phyloP scores from a whole-genome alignment of 2,797 vertebrate species.

The Gorsachius magnificus region DNA sequence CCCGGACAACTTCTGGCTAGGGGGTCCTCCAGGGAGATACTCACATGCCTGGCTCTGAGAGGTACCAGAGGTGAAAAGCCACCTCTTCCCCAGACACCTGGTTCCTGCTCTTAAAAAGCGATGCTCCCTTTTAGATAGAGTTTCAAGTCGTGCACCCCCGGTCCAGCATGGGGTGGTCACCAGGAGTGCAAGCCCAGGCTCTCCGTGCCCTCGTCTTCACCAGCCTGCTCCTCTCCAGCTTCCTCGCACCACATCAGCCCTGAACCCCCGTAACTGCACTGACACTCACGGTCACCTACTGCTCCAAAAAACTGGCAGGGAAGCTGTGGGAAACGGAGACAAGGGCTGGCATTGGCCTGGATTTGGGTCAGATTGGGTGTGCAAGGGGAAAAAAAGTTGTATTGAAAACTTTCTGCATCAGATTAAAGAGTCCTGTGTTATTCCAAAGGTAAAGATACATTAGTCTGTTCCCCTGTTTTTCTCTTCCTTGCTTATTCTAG shows the following conservation, averaged over 20 bases:
- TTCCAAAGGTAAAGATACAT: not conserved
- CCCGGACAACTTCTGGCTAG: not conserved
- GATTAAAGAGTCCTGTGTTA: not conserved
- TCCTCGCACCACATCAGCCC: accelerated
- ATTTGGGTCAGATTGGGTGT: not conserved
- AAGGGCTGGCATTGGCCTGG: not conserved
- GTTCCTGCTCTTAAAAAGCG: accelerated
- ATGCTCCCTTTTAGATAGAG: accelerated
- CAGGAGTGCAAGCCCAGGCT: not conserved
- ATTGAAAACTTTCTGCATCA: not conserved
- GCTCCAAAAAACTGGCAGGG: not conserved
- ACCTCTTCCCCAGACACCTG: not conserved
- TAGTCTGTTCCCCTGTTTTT: not conserved
- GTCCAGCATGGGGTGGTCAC: not conserved
- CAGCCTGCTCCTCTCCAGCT: accelerated
- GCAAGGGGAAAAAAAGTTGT: accelerated
- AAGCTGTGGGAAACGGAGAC: not conserved
- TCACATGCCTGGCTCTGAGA: not conserved
- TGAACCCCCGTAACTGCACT: accelerated
- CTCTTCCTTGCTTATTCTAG: not conserved
- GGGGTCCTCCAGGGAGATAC: not conserved
- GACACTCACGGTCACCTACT: accelerated
- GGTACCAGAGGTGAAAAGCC: not conserved
- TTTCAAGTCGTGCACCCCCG: not conserved
- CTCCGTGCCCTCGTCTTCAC: accelerated